Evolutionary conservation across 2,797 vertebrate genomes (phyloP).

Genomic region (Hydrophis major): DNA sequence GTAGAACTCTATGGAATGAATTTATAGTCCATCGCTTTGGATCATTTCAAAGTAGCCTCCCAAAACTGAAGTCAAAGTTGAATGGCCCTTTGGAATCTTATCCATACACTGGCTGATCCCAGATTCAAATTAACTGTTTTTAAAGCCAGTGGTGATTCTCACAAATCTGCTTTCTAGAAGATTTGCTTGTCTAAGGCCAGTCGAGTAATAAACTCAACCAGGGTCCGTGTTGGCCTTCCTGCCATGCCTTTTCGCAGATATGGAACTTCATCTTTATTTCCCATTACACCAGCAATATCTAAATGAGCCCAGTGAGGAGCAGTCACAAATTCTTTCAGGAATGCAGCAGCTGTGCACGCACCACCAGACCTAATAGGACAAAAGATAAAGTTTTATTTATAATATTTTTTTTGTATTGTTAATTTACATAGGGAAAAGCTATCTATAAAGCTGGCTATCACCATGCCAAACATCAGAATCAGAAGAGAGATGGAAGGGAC

Average conservation of each 20-base stretch:
- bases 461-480: neutral
- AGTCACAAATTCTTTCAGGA: conserved; percentile 91
- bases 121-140: conserved; percentile 1
- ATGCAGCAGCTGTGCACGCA: conserved; percentile 94
- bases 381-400: neutral
- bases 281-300: conserved; percentile 97
- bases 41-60: conserved; percentile 25
- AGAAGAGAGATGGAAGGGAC: too few species aligned
- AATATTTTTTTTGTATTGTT: neutral
- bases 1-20: conserved; percentile 27
- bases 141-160: neutral
- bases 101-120: neutral
- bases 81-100: neutral
- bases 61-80: neutral
- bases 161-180: conserved; percentile 26
- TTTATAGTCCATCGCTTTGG: neutral
- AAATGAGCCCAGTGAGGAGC: conserved; percentile 91
- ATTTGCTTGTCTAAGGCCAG: conserved; percentile 70
- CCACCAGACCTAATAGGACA: conserved; percentile 82
- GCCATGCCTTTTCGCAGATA: conserved; percentile 96
- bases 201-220: conserved; percentile 84
- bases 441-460: neutral
- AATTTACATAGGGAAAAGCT: neutral
- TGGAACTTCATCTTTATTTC: conserved; percentile 91
- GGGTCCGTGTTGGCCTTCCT: conserved; percentile 89